phyloP scores from a whole-genome alignment of 2,797 vertebrate genomes.

The Galagoides demidoff region DNA sequence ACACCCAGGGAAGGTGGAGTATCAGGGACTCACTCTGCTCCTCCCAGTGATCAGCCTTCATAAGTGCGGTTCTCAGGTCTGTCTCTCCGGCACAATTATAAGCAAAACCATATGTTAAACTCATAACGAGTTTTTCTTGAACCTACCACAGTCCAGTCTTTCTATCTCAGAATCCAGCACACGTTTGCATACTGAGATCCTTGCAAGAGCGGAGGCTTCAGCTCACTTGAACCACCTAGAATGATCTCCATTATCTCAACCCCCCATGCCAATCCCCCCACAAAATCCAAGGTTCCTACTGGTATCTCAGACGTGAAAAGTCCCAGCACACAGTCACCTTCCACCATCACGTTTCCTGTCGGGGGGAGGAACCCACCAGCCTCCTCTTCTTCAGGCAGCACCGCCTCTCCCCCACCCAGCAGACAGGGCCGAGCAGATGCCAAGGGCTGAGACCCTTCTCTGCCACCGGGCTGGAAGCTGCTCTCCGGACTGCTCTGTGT shows the following conservation, averaged over 20 bases:
- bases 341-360: not conserved
- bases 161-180: not conserved
- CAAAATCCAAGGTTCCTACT: too few relatives aligned
- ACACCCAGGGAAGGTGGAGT: accelerated
- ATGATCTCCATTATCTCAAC: not conserved
- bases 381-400: accelerated
- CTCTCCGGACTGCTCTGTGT: not conserved
- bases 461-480: not conserved
- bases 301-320: not conserved
- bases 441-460: not conserved
- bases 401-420: accelerated
- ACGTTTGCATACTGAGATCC: not conserved
- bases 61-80: accelerated
- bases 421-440: accelerated
- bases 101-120: not conserved
- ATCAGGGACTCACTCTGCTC: not conserved
- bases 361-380: not conserved
- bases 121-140: not conserved
- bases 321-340: not conserved
- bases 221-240: too few relatives aligned
- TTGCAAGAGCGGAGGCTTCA: not conserved
- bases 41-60: accelerated
- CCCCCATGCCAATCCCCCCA: not conserved
- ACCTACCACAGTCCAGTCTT: not conserved
- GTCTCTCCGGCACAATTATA: not conserved